Conservation (phyloP, 1,140 invertebrate species). For the Ladona fulva region DNA sequence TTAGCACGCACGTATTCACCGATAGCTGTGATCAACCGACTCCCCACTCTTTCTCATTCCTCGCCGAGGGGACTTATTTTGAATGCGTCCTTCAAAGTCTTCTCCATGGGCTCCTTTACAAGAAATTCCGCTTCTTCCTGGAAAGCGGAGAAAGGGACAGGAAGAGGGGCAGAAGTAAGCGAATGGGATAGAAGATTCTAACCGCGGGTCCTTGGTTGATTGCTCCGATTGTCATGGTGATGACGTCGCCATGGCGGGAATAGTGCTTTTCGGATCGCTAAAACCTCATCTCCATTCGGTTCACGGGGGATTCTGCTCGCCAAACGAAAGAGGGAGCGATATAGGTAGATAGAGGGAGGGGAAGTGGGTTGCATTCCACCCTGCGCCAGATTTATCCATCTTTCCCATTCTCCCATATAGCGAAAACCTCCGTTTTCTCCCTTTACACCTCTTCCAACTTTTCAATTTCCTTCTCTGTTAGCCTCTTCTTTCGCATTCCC, state of each 20-base stretch:
- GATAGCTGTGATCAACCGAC: not conserved
- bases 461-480: too few species aligned
- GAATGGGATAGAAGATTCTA: not conserved
- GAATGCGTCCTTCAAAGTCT: too few species aligned
- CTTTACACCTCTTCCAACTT: too few species aligned
- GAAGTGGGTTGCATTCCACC: too few species aligned
- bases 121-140: not conserved
- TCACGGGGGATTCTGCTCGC: not conserved
- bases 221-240: conserved; percentile 5
- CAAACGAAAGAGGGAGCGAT: not conserved
- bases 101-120: too few species aligned
- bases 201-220: not conserved
- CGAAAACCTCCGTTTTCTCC: too few species aligned
- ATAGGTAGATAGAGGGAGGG: too few species aligned
- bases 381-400: too few species aligned
- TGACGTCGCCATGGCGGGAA: not conserved
- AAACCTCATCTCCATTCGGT: not conserved
- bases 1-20: not conserved
- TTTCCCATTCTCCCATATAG: too few species aligned
- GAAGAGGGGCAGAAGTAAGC: not conserved
- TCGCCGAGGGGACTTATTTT: not conserved
- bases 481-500: too few species aligned
- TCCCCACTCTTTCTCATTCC: not conserved
- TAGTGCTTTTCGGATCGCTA: not conserved
- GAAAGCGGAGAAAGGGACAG: not conserved